A percentile compares a stretch with the other conserved stretches of the same genome.
Conservation (phyloP, 2,113 vertebrate species). For the Sisor rabdophorus region DNA sequence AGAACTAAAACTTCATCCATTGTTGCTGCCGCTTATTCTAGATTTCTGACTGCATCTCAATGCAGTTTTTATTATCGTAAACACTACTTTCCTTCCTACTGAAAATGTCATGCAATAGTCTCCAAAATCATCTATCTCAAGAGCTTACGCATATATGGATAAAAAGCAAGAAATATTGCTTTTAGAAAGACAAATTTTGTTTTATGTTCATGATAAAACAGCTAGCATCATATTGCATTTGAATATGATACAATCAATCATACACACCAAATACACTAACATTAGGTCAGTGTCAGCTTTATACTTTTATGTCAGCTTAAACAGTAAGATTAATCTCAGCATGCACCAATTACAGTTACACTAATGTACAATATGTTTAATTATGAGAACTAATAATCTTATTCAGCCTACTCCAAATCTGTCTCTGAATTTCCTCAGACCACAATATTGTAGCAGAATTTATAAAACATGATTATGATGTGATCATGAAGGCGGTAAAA, state of each 20-base stretch:
- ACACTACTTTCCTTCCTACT: slow-evolving; percentile 6
- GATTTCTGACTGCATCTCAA: slow-evolving; percentile 15
- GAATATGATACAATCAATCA: background rate
- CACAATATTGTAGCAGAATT: slow-evolving; percentile 4
- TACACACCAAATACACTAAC: slow-evolving; percentile 9
- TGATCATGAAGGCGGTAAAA: slow-evolving; percentile 11
- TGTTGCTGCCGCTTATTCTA: slow-evolving; percentile 32
- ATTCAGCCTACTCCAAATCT: background rate
- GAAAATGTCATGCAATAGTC: slow-evolving; percentile 26
- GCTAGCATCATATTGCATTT: background rate
- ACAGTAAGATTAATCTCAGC: background rate
- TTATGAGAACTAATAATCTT: slow-evolving; percentile 4
- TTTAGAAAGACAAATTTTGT: slow-evolving; percentile 68
- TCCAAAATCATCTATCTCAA: background rate
- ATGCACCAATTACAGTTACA: background rate
- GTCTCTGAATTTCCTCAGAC: background rate
- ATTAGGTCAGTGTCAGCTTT: background rate
- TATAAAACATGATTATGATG: slow-evolving; percentile 10
- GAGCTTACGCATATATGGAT: background rate
- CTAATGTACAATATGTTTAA: background rate
- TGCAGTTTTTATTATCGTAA: slow-evolving; percentile 10
- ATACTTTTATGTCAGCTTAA: background rate
- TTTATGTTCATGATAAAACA: slow-evolving; percentile 32
- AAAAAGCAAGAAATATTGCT: slow-evolving; percentile 58
- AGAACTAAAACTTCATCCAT: slow-evolving; percentile 5